Percentiles rank a stretch among this genome's conserved stretches.
Evolutionary conservation across 2,113 vertebrate genomes (phyloP).

Genomic region (Thryonomys swinderianus): DNA sequence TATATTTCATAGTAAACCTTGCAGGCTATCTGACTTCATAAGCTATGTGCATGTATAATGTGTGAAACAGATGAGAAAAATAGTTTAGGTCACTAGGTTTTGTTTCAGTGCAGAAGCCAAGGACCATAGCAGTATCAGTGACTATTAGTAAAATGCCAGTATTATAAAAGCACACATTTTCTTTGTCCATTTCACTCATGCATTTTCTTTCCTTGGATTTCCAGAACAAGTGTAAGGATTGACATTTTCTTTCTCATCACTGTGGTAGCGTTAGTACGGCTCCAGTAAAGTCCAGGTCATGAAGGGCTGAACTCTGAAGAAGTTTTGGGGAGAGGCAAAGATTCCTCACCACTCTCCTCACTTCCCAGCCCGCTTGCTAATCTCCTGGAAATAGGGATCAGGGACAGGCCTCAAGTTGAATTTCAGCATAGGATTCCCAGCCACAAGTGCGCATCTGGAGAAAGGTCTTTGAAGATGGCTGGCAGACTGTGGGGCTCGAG

Average conservation of each 20-base stretch:
- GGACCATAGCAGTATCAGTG: neutral
- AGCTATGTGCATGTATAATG: neutral
- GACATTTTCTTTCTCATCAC: conserved; percentile 64
- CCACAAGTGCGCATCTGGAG: neutral
- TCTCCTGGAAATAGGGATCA: conserved; percentile 7
- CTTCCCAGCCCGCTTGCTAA: conserved; percentile 47
- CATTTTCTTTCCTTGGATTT: conserved; percentile 49
- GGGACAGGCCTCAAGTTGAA: neutral
- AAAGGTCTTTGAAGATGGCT: neutral
- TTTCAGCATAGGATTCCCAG: neutral
- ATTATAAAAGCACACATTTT: conserved; percentile 13
- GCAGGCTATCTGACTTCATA: conserved; percentile 29
- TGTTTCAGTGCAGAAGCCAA: conserved; percentile 35
- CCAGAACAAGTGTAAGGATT: conserved; percentile 31
- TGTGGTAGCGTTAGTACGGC: conserved; percentile 44
- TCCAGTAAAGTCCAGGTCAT: conserved; percentile 46
- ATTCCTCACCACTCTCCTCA: neutral
- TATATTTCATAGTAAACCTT: conserved; percentile 41
- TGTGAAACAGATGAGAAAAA: conserved; percentile 22
- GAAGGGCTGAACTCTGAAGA: conserved; percentile 54
- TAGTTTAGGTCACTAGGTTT: conserved; percentile 22
- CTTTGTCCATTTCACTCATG: neutral
- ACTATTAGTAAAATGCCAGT: conserved; percentile 28
- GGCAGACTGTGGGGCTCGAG: neutral
- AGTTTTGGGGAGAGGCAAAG: conserved; percentile 29